A percentile compares a stretch with the other conserved stretches of the same genome.
Conservation (phyloP, 2,888 invertebrate genomes). For the Trichopoda pennipes region DNA sequence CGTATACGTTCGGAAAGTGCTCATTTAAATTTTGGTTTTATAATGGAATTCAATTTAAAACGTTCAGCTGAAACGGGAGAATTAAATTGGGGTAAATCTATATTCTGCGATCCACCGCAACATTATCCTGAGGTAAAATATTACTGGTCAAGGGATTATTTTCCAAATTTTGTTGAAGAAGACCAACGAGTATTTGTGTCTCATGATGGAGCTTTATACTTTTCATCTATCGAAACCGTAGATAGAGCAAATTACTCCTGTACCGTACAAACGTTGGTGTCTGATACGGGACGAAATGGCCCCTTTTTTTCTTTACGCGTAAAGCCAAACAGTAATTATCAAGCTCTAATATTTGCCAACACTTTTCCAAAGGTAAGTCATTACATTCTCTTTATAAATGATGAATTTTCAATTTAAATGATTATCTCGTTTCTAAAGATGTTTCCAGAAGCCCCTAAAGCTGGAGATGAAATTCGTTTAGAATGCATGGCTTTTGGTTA, state of each 20-base stretch:
- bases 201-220: conserved; percentile 95
- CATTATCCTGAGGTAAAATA: conserved; percentile 94
- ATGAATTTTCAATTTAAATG: neutral
- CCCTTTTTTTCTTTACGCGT: conserved; percentile 92
- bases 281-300: conserved; percentile 93
- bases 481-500: conserved; percentile 98
- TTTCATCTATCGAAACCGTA: conserved; percentile 94
- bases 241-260: conserved; percentile 95
- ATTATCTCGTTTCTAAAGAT: conserved; percentile 75
- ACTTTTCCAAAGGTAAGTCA: conserved; percentile 91
- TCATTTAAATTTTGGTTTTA: conserved; percentile 92
- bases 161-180: conserved; percentile 96
- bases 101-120: conserved; percentile 95
- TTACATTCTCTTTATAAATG: too few species aligned
- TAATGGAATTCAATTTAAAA: conserved; percentile 94
- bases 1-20: conserved; percentile 94
- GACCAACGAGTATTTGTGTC: conserved; percentile 96
- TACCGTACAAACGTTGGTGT: conserved; percentile 92
- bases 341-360: conserved; percentile 94
- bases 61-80: conserved; percentile 91
- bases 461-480: conserved; percentile 93
- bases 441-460: conserved; percentile 95
- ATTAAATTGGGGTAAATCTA: conserved; percentile 96
- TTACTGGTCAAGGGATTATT: conserved; percentile 94
- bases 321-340: conserved; percentile 92